These are phyloP conservation scores for Bryconaethiops microstoma DNA, from an alignment of 2,797 vertebrate genomes.

Conservation along the genomic window DNA sequence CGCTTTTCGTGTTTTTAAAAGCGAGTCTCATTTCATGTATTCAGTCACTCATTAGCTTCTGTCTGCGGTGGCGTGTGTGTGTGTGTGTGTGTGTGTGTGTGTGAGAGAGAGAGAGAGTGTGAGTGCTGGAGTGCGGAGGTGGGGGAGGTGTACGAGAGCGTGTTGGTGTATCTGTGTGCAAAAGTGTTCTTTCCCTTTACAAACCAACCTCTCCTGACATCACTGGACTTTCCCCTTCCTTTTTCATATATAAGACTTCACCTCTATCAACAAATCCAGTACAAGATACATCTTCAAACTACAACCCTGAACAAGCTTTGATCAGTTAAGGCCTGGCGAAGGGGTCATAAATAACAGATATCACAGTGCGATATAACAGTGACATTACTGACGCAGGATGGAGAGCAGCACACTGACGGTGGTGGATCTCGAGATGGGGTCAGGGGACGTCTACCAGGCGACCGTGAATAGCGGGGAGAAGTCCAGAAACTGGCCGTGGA, in stretches of 20 bases:
- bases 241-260: constrained; percentile 70
- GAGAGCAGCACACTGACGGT: constrained; percentile 45
- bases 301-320: background rate
- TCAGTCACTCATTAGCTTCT: background rate
- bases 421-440: constrained; percentile 63
- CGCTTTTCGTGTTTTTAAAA: background rate
- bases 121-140: constrained; percentile 30
- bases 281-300: constrained; percentile 7
- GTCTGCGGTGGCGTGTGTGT: constrained; percentile 7
- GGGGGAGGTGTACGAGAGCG: constrained; percentile 36
- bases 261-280: constrained; percentile 10
- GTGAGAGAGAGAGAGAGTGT: constrained; percentile 7
- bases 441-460: constrained; percentile 54
- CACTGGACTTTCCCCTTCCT: constrained; percentile 77
- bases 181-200: constrained; percentile 64
- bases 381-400: constrained; percentile 30
- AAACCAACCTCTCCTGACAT: constrained; percentile 70
- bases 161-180: constrained; percentile 30
- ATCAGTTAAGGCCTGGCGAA: background rate
- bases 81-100: constrained; percentile 29
- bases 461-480: constrained; percentile 65
- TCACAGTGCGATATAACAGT: background rate
- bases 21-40: background rate
- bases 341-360: background rate
- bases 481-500: constrained; percentile 61